Base-by-base conservation (phyloP, 2,113 vertebrate species). In the Crotalus tigris region DNA sequence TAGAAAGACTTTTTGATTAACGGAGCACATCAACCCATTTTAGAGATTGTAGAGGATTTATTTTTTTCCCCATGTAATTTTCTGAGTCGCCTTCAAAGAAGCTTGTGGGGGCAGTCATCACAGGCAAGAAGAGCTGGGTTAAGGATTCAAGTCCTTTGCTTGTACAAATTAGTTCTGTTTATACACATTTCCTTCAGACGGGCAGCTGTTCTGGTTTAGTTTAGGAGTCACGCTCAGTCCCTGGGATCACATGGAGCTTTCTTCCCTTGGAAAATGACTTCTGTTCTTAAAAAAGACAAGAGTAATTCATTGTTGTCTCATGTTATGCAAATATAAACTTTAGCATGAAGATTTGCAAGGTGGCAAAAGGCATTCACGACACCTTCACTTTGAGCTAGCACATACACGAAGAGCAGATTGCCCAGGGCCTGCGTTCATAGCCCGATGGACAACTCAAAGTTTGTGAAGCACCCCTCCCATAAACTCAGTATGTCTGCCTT, bases 1-100 rank as follows among this genome's bases (percentile, higher is more conserved):
- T 96, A 94, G 95, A 95, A 96, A 96, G 94, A 91, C 96, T 96
- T 96, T 96, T 97, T 96, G 95, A 97, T 96, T 96, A 97, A 95
- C 92, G 94, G 94, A 96, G 94, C 93, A 94, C 94, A 96, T 96
- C 95, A 96, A 95, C 96, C 92, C 95, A 96, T 96, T 96, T 95
- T 94, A 94, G 93, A 93, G 55, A 81, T 93, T 94, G 92, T 94
- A 11, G 10, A 51, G 46, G 29, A 19, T 81, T n/a, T 81, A 33
- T 19, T 17, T 90, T 93, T 49, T 17, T 29, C n/a, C 85, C 44
- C 59, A 59, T 55, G 75, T 58, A 85, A 54, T 23, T 85, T 89
- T 46, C 64, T 23, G 33, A 92, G 26, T 51, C 19, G 88, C 26
- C 69, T 92, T 90, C 92, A 90, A 64, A 93, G 46, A 87, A 53